Evolutionary conservation across 2,888 invertebrate genomes (phyloP).

Genomic region (Carterocephalus palaemon): DNA sequence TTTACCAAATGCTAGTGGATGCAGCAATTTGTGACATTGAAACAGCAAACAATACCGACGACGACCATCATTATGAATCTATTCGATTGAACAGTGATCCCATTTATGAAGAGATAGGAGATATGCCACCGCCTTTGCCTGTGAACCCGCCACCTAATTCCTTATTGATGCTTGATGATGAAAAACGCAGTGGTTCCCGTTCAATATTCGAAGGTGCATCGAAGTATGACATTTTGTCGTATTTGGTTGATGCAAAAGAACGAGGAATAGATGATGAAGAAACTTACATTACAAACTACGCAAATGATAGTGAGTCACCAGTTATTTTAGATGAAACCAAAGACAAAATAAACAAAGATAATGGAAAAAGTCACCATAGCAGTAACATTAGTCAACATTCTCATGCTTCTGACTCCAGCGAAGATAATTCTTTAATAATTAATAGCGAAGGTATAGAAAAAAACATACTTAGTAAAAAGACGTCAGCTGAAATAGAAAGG

Average conservation of each 20-base stretch:
- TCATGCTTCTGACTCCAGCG: slow-evolving; percentile 91
- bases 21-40: slow-evolving; percentile 84
- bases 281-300: slow-evolving; percentile 82
- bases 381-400: slow-evolving; percentile 87
- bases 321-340: slow-evolving; percentile 74
- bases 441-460: slow-evolving; percentile 80
- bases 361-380: slow-evolving; percentile 71
- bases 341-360: slow-evolving; percentile 76
- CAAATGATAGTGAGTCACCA: slow-evolving; percentile 71
- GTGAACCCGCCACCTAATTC: slow-evolving; percentile 86
- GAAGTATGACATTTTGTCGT: slow-evolving; percentile 93
- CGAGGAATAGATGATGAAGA: slow-evolving; percentile 85
- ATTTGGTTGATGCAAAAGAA: slow-evolving; percentile 92
- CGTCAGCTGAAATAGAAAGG: slow-evolving; percentile 88
- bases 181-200: slow-evolving; percentile 82
- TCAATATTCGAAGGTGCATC: slow-evolving; percentile 90
- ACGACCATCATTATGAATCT: slow-evolving; percentile 86
- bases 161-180: slow-evolving; percentile 83
- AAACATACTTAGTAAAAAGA: slow-evolving; percentile 75
- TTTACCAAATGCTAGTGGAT: slow-evolving; percentile 86
- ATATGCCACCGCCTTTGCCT: slow-evolving; percentile 88
- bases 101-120: slow-evolving; percentile 87
- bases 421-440: slow-evolving; percentile 86
- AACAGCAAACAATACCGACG: slow-evolving; percentile 79
- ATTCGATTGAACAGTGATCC: slow-evolving; percentile 83